Conservation (phyloP, 2,888 invertebrate species). For the Harmothoe impar region DNA sequence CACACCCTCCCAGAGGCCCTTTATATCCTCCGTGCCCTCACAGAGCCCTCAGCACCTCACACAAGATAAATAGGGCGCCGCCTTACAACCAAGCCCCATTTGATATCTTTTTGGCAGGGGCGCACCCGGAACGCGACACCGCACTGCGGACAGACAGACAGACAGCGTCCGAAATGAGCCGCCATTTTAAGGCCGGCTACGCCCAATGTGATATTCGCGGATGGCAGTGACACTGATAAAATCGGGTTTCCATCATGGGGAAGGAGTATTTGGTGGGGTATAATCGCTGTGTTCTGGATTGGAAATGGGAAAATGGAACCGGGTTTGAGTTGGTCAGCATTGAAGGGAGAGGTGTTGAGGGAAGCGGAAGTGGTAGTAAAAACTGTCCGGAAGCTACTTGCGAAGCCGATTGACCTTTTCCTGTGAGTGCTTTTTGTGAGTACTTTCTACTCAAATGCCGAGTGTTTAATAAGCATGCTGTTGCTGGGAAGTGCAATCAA, state of each 20-base stretch:
- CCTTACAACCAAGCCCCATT: neutral
- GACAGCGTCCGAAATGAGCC: neutral
- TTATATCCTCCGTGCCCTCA: too few relatives aligned
- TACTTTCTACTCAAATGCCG: neutral
- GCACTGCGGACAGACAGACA: neutral
- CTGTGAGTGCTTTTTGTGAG: neutral
- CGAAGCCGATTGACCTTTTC: conserved; percentile 18
- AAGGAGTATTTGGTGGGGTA: too few relatives aligned
- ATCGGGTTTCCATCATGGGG: too few relatives aligned
- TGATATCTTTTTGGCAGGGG: conserved; percentile 16
- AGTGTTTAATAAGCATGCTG: neutral
- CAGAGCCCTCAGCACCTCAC: too few relatives aligned
- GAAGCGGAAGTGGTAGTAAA: neutral
- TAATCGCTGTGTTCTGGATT: too few relatives aligned
- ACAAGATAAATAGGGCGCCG: too few relatives aligned
- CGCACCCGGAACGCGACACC: neutral
- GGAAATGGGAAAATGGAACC: neutral
- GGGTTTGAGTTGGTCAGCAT: neutral
- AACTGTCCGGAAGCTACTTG: conserved; percentile 4
- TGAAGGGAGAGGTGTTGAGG: neutral
- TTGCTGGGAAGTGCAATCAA: conserved; percentile 1
- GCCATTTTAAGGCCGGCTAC: neutral
- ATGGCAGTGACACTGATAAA: too few relatives aligned
- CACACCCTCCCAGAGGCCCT: too few relatives aligned
- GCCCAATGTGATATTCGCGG: too few relatives aligned